Conservation (phyloP, 2,888 invertebrate genomes). For the Zygothrica quintamaculata region DNA sequence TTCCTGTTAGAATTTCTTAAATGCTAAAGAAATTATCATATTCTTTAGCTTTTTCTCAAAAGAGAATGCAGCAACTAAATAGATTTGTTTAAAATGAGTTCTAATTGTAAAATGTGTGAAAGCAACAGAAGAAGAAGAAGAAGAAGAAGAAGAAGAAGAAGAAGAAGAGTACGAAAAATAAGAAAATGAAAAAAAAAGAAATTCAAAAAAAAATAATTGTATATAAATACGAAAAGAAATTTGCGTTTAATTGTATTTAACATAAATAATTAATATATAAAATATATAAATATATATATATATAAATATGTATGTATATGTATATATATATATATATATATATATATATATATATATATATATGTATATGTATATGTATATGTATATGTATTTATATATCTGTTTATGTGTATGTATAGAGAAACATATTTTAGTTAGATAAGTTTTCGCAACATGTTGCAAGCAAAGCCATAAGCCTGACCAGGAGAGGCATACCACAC, state of each 20-base stretch:
- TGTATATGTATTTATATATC: conserved; percentile 27
- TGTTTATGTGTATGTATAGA: conserved; percentile 10
- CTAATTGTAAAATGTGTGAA: conserved; percentile 15
- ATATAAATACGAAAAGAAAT: conserved; percentile 18
- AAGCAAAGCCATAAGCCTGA: conserved; percentile 56
- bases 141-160: conserved; percentile 5
- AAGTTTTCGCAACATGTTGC: conserved; percentile 39
- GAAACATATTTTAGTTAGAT: conserved; percentile 2
- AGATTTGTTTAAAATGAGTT: conserved; percentile 24
- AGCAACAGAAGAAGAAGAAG: not conserved
- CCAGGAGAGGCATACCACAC: conserved; percentile 36
- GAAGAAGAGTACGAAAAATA: not conserved
- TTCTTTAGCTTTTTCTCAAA: not conserved
- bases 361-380: conserved; percentile 10
- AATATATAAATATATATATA: conserved; percentile 10
- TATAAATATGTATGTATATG: conserved; percentile 4
- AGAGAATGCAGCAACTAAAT: no score
- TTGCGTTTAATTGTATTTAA: conserved; percentile 61
- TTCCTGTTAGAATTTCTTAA: conserved; percentile 13
- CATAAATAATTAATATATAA: conserved; percentile 28
- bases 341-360: conserved; percentile 2
- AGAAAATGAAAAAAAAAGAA: conserved; percentile 8
- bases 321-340: conserved; percentile 3
- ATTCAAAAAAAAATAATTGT: not conserved
- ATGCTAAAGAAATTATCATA: not conserved